These are phyloP conservation scores for Montifringilla adamsi DNA, from an alignment of 2,113 vertebrate species.

Conservation along the genomic window DNA sequence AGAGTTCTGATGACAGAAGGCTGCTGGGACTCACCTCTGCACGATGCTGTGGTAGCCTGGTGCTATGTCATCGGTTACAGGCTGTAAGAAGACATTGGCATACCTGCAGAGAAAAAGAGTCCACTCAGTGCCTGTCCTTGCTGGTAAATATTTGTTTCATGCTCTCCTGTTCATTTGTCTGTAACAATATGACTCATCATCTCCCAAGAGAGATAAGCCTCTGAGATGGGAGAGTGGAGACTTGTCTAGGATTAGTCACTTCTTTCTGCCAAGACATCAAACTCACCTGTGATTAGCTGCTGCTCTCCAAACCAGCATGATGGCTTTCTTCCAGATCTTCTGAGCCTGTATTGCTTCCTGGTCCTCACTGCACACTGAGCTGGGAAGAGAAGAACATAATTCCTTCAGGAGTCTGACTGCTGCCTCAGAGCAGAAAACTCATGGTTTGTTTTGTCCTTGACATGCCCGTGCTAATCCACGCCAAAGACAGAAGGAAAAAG, in stretches of 20 bases:
- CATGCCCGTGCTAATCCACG: not conserved
- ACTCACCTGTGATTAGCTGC: conserved; percentile 96
- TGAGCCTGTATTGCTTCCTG: conserved; percentile 98
- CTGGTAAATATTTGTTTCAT: not conserved
- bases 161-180: not conserved
- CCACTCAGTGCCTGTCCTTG: not conserved
- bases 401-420: not conserved
- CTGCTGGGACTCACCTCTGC: conserved; percentile 82
- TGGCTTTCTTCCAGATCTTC: conserved; percentile 99
- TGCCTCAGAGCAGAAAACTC: not conserved
- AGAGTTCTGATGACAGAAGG: not conserved
- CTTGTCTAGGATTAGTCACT: conserved; percentile 5
- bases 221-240: not conserved
- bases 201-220: not conserved
- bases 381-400: conserved; percentile 47
- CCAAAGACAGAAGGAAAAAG: not conserved
- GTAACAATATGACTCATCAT: not conserved
- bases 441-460: not conserved
- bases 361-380: conserved; percentile 97
- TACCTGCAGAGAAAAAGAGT: conserved; percentile 78
- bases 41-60: conserved; percentile 99
- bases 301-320: conserved; percentile 99
- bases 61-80: conserved; percentile 97
- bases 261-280: conserved; percentile 1
- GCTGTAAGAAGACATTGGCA: conserved; percentile 96